A percentile compares a stretch with the other conserved stretches of the same genome.
Conservation (phyloP, 53 echinoderm and acorn worm species). For the Crossaster papposus region DNA sequence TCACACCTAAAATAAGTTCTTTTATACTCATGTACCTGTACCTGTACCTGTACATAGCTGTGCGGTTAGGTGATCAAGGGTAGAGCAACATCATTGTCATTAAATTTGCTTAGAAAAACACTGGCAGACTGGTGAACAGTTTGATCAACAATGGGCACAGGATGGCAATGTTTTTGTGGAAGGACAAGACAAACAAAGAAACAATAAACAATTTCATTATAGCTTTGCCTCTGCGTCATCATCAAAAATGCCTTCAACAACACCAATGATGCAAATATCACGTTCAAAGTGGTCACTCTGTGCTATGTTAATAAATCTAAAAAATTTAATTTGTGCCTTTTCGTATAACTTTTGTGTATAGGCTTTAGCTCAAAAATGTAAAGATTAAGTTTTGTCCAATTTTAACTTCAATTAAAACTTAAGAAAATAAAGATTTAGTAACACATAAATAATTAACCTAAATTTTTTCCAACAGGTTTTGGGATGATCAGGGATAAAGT, state of each 20-base stretch:
- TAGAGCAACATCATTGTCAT: conserved; percentile 8
- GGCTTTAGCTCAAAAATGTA: neutral
- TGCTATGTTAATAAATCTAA: neutral
- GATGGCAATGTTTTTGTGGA: conserved; percentile 35
- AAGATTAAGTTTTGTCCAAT: neutral
- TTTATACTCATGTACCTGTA: neutral
- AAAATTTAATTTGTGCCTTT: neutral
- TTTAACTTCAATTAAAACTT: neutral
- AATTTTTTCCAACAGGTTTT: neutral
- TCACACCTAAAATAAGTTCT: neutral
- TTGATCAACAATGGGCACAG: conserved; percentile 26
- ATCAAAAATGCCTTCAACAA: neutral
- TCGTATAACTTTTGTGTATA: neutral
- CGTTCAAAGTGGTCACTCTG: too few species aligned
- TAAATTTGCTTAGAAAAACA: conserved; percentile 44
- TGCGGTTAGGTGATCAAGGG: conserved; percentile 39
- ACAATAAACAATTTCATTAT: neutral
- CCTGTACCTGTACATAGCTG: neutral
- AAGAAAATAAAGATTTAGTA: neutral
- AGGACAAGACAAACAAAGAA: neutral
- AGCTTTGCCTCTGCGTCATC: neutral
- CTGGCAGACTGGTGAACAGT: neutral
- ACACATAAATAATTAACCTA: neutral
- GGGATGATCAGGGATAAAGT: too few species aligned
- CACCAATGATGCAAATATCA: too few species aligned